Conservation (phyloP, 2,113 vertebrate species). For the Nicator chloris region DNA sequence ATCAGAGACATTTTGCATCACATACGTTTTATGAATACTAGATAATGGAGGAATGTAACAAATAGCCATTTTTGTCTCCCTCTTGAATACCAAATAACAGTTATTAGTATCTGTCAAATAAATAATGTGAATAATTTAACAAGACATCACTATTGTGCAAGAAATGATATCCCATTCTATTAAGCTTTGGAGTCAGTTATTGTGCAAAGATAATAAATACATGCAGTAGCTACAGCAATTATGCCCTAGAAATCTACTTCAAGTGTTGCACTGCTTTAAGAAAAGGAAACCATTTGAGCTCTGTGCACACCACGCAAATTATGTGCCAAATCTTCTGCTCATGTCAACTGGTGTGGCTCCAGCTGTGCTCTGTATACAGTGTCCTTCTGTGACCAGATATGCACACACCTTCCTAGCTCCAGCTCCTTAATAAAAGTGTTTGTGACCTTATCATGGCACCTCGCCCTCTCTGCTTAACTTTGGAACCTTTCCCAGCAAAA, state of each 20-base stretch:
- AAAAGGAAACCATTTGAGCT: background rate
- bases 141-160: conserved; percentile 21
- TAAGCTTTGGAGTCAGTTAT: conserved; percentile 30
- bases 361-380: background rate
- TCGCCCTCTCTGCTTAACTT: background rate
- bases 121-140: conserved; percentile 58
- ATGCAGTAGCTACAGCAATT: conserved; percentile 12
- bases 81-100: conserved; percentile 32
- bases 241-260: conserved; percentile 7
- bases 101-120: conserved; percentile 59
- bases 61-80: conserved; percentile 30
- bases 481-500: background rate
- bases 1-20: conserved; percentile 31
- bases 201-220: conserved; percentile 33
- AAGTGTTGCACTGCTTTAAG: background rate
- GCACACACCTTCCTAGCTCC: background rate
- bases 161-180: conserved; percentile 29
- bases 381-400: background rate
- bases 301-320: background rate
- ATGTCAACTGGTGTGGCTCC: background rate
- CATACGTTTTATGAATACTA: conserved; percentile 27
- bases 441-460: background rate
- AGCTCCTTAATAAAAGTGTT: background rate
- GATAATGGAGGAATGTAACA: conserved; percentile 41
- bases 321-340: background rate